Conservation (phyloP, 2,888 invertebrate genomes). For the Apomyelois bistriatella region DNA sequence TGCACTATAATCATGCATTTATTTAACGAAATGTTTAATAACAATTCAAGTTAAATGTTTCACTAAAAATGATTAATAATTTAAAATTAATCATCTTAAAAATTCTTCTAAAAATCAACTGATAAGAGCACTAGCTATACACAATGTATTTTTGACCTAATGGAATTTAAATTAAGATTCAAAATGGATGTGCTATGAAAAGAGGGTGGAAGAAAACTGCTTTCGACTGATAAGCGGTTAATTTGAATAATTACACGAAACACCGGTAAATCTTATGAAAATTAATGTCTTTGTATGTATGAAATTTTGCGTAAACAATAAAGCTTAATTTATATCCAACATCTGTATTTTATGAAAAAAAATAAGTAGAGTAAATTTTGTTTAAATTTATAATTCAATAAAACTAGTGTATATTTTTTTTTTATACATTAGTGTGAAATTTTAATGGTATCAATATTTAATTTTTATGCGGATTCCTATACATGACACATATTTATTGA, state of each 20-base stretch:
- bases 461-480: too few species aligned
- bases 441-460: too few species aligned
- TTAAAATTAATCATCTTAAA: background rate
- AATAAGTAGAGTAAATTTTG: too few species aligned
- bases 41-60: too few species aligned
- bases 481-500: too few species aligned
- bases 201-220: constrained; percentile 60
- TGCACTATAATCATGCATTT: too few species aligned
- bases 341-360: too few species aligned
- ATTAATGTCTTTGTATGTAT: constrained; percentile 57
- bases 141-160: background rate
- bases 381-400: too few species aligned
- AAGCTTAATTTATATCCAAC: constrained; percentile 19
- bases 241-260: constrained; percentile 72
- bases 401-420: too few species aligned
- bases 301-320: constrained; percentile 27
- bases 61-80: too few species aligned
- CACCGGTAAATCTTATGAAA: constrained; percentile 54
- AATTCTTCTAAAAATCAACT: background rate
- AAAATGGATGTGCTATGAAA: constrained; percentile 20
- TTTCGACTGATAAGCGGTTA: constrained; percentile 59
- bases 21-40: too few species aligned
- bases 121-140: background rate
- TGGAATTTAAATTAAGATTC: constrained; percentile 19
- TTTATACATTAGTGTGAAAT: too few species aligned